Evolutionary conservation across 2,113 vertebrate species (phyloP).

Genomic region (Acrocephalus kingi): DNA sequence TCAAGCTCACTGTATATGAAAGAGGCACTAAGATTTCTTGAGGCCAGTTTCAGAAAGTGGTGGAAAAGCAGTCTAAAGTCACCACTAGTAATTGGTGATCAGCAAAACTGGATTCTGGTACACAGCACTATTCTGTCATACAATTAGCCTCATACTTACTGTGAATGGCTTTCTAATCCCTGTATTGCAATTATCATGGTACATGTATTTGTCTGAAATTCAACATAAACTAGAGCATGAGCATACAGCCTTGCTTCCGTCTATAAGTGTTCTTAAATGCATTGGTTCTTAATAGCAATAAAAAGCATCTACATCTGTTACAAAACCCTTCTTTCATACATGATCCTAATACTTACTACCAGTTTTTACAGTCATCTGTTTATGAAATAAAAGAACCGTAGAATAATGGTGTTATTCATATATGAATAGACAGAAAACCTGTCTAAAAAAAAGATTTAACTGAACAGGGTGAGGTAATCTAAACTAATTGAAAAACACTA

Average conservation of each 20-base stretch:
- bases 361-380: neutral
- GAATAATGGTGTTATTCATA: neutral
- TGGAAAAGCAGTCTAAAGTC: neutral
- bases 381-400: neutral
- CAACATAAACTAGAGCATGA: neutral
- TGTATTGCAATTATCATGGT: neutral
- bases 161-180: neutral
- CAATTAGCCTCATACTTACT: neutral
- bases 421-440: neutral
- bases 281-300: neutral
- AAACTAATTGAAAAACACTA: neutral
- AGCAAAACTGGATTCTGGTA: neutral
- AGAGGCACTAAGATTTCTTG: neutral
- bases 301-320: neutral
- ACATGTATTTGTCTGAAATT: neutral
- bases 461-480: neutral
- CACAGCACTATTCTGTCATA: neutral
- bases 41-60: neutral
- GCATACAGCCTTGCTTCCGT: neutral
- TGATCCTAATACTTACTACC: neutral
- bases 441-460: neutral
- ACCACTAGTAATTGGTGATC: neutral
- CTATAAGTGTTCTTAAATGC: neutral
- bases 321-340: neutral
- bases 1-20: neutral